phyloP scores from a whole-genome alignment of 1,140 invertebrate genomes.

The Macrocentrus cingulum region DNA sequence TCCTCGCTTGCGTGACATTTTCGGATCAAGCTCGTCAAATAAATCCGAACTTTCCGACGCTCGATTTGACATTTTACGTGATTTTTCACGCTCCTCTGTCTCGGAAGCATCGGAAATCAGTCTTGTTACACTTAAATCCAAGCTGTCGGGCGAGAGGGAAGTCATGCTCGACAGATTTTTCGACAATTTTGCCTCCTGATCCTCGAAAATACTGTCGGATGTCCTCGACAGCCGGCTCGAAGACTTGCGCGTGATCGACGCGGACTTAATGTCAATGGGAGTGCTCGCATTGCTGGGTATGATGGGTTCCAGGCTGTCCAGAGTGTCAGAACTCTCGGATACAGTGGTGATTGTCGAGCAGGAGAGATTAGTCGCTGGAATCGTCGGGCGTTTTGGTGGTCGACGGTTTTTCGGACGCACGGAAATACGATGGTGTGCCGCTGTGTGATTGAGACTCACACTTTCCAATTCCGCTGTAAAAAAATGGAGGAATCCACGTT shows the following conservation, averaged over 20 bases:
- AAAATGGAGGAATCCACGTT: too few species aligned
- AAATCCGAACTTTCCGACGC: conserved; percentile 42
- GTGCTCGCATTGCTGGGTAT: conserved; percentile 31
- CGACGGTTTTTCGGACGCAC: conserved; percentile 54
- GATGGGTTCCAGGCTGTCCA: conserved; percentile 44
- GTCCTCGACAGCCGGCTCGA: conserved; percentile 47
- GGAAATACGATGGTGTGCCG: conserved; percentile 54
- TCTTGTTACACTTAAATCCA: conserved; percentile 37
- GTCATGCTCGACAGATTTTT: conserved; percentile 38
- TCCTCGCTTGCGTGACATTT: conserved; percentile 37
- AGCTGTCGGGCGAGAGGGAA: conserved; percentile 51
- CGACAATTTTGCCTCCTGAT: conserved; percentile 40
- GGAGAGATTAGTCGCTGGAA: conserved; percentile 25
- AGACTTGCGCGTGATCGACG: conserved; percentile 45
- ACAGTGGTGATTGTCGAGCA: conserved; percentile 42
- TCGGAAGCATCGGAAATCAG: conserved; percentile 18
- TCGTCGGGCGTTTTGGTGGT: conserved; percentile 45
- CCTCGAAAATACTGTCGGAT: conserved; percentile 53
- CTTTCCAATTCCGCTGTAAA: conserved; percentile 47
- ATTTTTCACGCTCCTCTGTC: conserved; percentile 30
- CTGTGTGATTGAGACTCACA: conserved; percentile 49
- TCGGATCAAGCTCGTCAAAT: conserved; percentile 40
- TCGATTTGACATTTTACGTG: conserved; percentile 33
- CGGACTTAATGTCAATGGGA: conserved; percentile 32
- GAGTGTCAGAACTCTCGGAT: conserved; percentile 36